These are phyloP conservation scores for Oceanodroma tethys DNA, from an alignment of 2,113 vertebrate species.

Conservation along the genomic window DNA sequence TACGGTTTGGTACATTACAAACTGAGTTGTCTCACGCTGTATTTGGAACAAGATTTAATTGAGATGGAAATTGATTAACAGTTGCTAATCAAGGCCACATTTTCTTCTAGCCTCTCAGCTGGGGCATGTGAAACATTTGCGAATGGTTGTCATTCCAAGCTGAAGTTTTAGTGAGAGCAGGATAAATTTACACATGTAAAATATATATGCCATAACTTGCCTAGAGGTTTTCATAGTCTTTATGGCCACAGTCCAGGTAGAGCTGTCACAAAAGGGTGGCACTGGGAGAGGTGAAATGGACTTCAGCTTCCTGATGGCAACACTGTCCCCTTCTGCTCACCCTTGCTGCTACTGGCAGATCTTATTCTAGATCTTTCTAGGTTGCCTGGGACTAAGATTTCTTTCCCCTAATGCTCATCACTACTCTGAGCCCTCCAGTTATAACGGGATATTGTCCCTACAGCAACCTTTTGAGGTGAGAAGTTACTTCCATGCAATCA, in stretches of 20 bases:
- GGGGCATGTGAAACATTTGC: background rate
- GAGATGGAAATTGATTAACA: slow-evolving; percentile 33
- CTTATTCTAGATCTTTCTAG: background rate
- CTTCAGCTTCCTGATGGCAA: background rate
- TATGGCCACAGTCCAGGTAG: background rate
- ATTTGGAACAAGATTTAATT: slow-evolving; percentile 12
- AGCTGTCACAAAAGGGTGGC: background rate
- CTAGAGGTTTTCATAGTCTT: background rate
- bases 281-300: background rate
- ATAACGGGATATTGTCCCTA: background rate
- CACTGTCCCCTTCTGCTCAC: background rate
- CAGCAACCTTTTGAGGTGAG: background rate
- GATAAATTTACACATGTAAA: background rate
- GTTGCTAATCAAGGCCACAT: slow-evolving; percentile 15
- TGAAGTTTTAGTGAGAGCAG: background rate
- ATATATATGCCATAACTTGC: background rate
- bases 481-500: background rate
- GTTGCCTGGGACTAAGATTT: background rate
- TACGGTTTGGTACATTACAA: background rate
- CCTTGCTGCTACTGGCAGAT: background rate
- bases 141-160: background rate
- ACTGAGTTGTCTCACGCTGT: background rate
- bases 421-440: background rate
- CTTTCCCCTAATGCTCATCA: background rate
- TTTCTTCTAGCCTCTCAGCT: background rate